phyloP scores from a whole-genome alignment of 2,888 invertebrate genomes.

The Autographa gamma region DNA sequence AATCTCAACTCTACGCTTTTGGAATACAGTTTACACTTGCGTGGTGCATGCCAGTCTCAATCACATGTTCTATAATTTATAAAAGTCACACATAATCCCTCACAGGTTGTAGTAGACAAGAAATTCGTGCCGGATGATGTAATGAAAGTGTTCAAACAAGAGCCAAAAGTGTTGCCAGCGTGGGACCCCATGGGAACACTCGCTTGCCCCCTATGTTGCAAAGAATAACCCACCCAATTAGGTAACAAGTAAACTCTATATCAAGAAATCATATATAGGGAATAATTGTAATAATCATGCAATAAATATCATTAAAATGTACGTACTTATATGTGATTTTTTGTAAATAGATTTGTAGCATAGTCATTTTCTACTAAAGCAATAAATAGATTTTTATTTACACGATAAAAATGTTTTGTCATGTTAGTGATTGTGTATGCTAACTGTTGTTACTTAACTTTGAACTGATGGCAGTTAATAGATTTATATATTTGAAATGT shows the following conservation, averaged over 20 bases:
- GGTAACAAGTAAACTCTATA: constrained; percentile 7
- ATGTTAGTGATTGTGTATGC: not conserved
- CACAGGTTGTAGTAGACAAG: constrained; percentile 94
- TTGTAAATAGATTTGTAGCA: constrained; percentile 2
- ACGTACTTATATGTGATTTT: constrained; percentile 15
- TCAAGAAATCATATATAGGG: constrained; percentile 22
- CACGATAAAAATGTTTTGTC: not conserved
- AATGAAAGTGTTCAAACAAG: constrained; percentile 92
- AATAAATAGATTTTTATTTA: constrained; percentile 15
- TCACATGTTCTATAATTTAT: too few species aligned
- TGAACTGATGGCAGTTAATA: constrained; percentile 12
- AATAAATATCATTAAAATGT: not conserved
- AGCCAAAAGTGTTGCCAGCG: constrained; percentile 94
- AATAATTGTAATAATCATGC: not conserved
- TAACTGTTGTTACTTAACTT: constrained; percentile 7
- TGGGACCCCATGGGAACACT: constrained; percentile 98
- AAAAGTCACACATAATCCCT: not conserved
- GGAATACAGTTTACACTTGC: too few species aligned
- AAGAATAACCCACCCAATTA: constrained; percentile 61
- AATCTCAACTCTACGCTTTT: too few species aligned
- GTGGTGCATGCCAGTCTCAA: too few species aligned
- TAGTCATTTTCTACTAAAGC: constrained; percentile 24
- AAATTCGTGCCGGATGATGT: constrained; percentile 93
- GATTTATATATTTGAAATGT: constrained; percentile 16
- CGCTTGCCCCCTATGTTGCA: constrained; percentile 85